Evolutionary conservation across 2,113 vertebrate genomes (phyloP).

Genomic region (Rana temporaria): DNA sequence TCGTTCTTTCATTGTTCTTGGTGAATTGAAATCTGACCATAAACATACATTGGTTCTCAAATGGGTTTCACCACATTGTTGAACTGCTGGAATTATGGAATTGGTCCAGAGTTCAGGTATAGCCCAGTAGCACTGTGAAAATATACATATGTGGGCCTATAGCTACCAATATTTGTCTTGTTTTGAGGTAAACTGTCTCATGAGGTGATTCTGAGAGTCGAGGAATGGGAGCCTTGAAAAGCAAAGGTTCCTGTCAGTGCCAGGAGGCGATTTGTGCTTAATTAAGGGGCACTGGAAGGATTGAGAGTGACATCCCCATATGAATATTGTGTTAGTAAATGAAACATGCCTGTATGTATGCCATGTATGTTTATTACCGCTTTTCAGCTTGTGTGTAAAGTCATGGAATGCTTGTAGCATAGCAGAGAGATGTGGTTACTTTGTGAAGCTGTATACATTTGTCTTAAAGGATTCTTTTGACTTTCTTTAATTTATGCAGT

Average conservation of each 20-base stretch:
- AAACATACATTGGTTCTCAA: too few species aligned
- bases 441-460: neutral
- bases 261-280: conserved; percentile 52
- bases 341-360: conserved; percentile 44
- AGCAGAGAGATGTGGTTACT: neutral
- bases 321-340: conserved; percentile 57
- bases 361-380: conserved; percentile 40
- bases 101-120: too few species aligned
- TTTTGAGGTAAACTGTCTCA: conserved; percentile 16
- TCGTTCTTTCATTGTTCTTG: too few species aligned
- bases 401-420: neutral
- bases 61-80: too few species aligned
- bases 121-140: neutral
- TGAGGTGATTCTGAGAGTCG: neutral
- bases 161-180: neutral
- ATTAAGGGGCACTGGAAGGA: conserved; percentile 55
- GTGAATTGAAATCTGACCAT: too few species aligned
- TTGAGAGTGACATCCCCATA: conserved; percentile 46
- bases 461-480: too few species aligned
- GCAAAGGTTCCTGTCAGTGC: conserved; percentile 47
- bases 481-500: too few species aligned
- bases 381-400: neutral
- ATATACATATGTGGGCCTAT: neutral
- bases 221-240: conserved; percentile 56
- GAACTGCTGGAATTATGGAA: too few species aligned